Percentiles rank a stretch among this genome's conserved stretches.
These are phyloP conservation scores for Drosophila cognata DNA, from an alignment of 2,888 invertebrate species.

Conservation along the genomic window DNA sequence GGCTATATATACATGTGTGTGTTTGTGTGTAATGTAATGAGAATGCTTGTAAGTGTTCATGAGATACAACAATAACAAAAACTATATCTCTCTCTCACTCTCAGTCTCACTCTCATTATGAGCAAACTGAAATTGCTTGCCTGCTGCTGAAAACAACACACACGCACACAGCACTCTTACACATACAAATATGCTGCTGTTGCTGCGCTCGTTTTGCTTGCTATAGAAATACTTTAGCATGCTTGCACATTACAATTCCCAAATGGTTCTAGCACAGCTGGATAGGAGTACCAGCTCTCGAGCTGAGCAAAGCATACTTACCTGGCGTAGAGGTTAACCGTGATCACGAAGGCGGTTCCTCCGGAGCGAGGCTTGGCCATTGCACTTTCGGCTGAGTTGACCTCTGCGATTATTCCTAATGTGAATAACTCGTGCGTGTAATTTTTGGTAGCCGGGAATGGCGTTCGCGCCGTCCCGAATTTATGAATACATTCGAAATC, in stretches of 20 bases:
- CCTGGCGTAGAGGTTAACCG: constrained; percentile 79
- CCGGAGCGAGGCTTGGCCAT: constrained; percentile 76
- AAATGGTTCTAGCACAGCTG: constrained; percentile 16
- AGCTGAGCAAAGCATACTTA: constrained; percentile 60
- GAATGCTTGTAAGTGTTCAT: too few species aligned
- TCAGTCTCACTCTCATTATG: too few species aligned
- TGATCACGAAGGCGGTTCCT: constrained; percentile 79
- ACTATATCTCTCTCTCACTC: too few species aligned
- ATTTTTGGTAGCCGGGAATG: constrained; percentile 78
- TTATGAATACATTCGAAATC: constrained; percentile 14
- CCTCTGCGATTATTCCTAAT: constrained; percentile 78
- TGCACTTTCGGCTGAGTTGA: constrained; percentile 74
- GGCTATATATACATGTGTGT: too few species aligned
- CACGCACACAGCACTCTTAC: not conserved
- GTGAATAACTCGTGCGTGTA: constrained; percentile 72
- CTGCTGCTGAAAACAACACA: constrained; percentile 11
- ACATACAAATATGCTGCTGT: too few species aligned
- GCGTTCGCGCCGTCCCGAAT: constrained; percentile 74
- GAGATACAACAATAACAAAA: too few species aligned
- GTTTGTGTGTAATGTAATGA: too few species aligned
- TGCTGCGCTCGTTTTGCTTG: too few species aligned
- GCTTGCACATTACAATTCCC: constrained; percentile 33
- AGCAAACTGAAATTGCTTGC: not conserved
- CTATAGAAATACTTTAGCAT: too few species aligned
- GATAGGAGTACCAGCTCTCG: constrained; percentile 2